phyloP scores from a whole-genome alignment of 2,888 invertebrate species.

The Drosophila eohydei region DNA sequence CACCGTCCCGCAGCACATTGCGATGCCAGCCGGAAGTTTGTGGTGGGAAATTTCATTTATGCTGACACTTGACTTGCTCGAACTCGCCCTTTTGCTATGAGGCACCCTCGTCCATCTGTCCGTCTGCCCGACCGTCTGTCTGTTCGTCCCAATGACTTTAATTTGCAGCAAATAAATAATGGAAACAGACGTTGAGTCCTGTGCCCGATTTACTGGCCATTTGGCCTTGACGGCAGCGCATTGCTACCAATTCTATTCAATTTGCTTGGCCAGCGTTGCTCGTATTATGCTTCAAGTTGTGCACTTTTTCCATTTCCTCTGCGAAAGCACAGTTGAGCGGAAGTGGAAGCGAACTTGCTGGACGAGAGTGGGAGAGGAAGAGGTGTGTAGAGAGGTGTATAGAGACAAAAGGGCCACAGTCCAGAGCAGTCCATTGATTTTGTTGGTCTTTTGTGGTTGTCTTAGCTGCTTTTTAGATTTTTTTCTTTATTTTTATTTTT shows the following conservation, averaged over 20 bases:
- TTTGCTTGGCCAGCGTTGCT: conserved; percentile 42
- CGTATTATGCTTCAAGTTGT: conserved; percentile 67
- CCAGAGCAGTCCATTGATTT: conserved; percentile 49
- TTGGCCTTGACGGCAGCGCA: conserved; percentile 65
- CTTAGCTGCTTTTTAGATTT: conserved; percentile 24
- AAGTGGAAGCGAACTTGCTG: conserved; percentile 32
- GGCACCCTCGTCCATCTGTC: conserved; percentile 4
- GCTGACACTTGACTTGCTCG: conserved; percentile 80
- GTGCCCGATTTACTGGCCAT: conserved; percentile 57
- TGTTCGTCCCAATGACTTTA: conserved; percentile 47
- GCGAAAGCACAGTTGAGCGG: conserved; percentile 50
- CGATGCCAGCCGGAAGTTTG: conserved; percentile 78
- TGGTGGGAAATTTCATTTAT: conserved; percentile 81
- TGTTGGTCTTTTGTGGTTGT: conserved; percentile 52
- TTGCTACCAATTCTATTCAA: conserved; percentile 45
- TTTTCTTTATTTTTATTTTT: not conserved
- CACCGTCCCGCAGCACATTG: conserved; percentile 23
- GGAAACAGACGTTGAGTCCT: conserved; percentile 64
- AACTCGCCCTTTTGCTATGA: conserved; percentile 35
- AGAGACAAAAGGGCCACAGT: conserved; percentile 39
- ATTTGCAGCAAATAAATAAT: conserved; percentile 80
- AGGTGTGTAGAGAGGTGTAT: conserved; percentile 1
- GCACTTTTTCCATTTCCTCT: conserved; percentile 72
- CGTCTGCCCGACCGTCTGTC: not conserved
- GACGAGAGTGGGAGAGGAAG: conserved; percentile 12